phyloP scores from a whole-genome alignment of 2,113 vertebrate species.

The Gadus chalcogrammus region DNA sequence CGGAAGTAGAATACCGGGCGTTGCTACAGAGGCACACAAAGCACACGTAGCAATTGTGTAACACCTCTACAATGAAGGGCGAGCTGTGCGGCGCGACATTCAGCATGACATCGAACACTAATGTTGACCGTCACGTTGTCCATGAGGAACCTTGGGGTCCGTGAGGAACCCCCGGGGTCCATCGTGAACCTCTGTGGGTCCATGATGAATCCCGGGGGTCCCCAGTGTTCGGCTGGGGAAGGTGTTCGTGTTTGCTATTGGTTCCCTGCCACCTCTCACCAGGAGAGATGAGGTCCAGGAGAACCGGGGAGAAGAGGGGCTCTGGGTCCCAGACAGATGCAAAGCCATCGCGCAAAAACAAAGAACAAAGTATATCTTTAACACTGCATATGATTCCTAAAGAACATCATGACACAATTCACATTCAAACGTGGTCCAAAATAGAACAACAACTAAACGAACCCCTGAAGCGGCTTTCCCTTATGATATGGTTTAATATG shows the following conservation, averaged over 20 bases:
- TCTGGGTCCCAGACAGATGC: slow-evolving; percentile 36
- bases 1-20: neutral
- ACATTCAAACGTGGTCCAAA: slow-evolving; percentile 53
- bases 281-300: slow-evolving; percentile 42
- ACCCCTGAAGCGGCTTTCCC: slow-evolving; percentile 39
- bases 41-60: slow-evolving; percentile 52
- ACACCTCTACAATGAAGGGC: slow-evolving; percentile 39
- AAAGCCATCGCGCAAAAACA: slow-evolving; percentile 15
- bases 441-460: slow-evolving; percentile 12
- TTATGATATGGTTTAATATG: slow-evolving; percentile 57
- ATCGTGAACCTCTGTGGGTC: too few relatives aligned
- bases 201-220: too few relatives aligned
- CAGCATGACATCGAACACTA: slow-evolving; percentile 43
- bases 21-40: slow-evolving; percentile 53
- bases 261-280: slow-evolving; percentile 44
- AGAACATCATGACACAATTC: slow-evolving; percentile 38
- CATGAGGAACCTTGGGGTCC: slow-evolving; percentile 21
- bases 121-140: slow-evolving; percentile 42
- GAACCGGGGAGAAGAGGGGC: neutral
- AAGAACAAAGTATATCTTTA: slow-evolving; percentile 15
- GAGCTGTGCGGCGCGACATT: slow-evolving; percentile 62
- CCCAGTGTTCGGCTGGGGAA: too few relatives aligned
- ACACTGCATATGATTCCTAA: slow-evolving; percentile 60
- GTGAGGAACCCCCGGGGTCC: slow-evolving; percentile 10
- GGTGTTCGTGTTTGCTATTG: too few relatives aligned